Percentiles rank a stretch among this genome's conserved stretches.
Evolutionary conservation across 2,113 vertebrate species (phyloP).

Genomic region (Aspiorhynchus laticeps): DNA sequence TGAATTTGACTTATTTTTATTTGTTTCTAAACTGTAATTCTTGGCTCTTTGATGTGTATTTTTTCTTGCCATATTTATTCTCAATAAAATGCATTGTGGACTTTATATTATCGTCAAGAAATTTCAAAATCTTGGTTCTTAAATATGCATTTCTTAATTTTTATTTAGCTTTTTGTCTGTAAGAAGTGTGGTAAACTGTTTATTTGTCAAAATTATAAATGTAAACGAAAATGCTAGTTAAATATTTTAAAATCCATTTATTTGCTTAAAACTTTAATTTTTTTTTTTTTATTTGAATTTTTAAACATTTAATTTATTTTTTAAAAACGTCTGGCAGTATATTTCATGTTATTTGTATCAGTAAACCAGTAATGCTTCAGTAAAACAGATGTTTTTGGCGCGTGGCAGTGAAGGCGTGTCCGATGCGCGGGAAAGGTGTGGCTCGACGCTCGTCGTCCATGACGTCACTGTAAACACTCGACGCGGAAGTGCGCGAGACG

Average conservation of each 20-base stretch:
- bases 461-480: constrained; percentile 59
- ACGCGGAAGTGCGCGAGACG: constrained; percentile 62
- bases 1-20: no score
- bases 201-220: constrained; percentile 56
- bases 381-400: neutral
- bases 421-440: neutral
- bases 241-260: neutral
- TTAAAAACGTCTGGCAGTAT: no score
- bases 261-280: no score
- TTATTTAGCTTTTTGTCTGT: constrained; percentile 39
- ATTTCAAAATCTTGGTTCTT: neutral
- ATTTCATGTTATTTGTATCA: no score
- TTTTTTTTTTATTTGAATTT: no score
- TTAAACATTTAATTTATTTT: no score
- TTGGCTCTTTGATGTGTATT: neutral
- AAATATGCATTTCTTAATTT: neutral
- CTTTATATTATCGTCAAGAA: neutral
- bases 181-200: constrained; percentile 61
- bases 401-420: neutral
- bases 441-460: neutral
- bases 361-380: neutral
- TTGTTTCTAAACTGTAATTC: no score
- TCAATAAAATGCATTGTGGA: neutral
- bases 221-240: neutral
- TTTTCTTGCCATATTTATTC: neutral